Evolutionary conservation across 1,140 invertebrate species (phyloP), one percentile per base, ranked within the genome.

Genomic region (Oreohelix idahoensis): DNA sequence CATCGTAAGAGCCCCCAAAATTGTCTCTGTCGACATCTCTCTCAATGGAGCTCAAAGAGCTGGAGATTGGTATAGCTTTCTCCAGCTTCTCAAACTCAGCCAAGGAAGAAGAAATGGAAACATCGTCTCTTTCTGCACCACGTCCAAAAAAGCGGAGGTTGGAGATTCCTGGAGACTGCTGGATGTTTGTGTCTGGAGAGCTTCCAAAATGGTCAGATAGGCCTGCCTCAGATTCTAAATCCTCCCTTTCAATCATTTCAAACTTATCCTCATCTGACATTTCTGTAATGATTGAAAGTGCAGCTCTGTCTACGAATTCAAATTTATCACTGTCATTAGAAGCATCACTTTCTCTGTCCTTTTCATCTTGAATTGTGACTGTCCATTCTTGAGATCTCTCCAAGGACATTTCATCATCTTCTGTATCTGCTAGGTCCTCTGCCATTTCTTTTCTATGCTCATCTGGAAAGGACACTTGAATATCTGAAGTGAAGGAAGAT

Each of bases 381-480:
- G 79, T 84, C 96, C 95, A 88, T 96, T 96, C 88, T 95, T 66
- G 75, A 77, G 79, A 80, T 70, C 63, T 70, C n/a, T 80, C 79
- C 66, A 80, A 29, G 32, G 39, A 58, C 17, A 49, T 35, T 1
- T 71, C 79, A 70, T 86, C 79, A 66, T 78, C 49, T 83, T 89
- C 84, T 49, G 36, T 94, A 87, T 96, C 97, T 93, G 97, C 97
- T 73, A 97, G 97, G 77, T 96, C 95, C 11, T 95, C 95, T 88
- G 96, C 96, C 69, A 96, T 92, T 78, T 95, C 94, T 83, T 87
- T 86, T 32, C 85, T 79, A 83, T n/a, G 58, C 13, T 87, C 85
- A 49, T 82, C 83, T 58, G 82, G 78, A 53, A 84, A 82, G 66
- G 86, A 78, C 70, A 92, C 90, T 76, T 90, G 89, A 29, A 90